Conservation (phyloP, 2,888 invertebrate species). For the Leucophenga montana region DNA sequence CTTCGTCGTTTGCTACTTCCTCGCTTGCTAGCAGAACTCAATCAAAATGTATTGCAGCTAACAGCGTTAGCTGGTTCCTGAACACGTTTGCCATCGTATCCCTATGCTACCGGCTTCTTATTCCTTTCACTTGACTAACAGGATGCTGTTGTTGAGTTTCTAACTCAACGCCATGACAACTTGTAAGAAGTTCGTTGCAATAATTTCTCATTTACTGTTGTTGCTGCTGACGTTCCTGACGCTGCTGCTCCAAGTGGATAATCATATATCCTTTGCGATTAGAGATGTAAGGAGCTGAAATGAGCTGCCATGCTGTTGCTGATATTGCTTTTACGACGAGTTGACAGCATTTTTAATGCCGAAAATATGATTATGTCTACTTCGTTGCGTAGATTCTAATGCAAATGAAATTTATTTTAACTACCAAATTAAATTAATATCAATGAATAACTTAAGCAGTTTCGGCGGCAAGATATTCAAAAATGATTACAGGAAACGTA, state of each 20-base stretch:
- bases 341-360: no score
- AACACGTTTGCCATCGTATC: no score
- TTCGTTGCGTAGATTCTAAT: no score
- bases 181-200: constrained; percentile 55
- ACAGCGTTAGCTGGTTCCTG: background rate
- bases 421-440: no score
- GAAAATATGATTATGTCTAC: no score
- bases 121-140: no score
- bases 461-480: no score
- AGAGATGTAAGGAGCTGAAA: background rate
- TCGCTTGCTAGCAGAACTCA: constrained; percentile 52
- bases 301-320: background rate
- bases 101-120: no score
- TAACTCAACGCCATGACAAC: constrained; percentile 51
- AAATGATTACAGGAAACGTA: no score
- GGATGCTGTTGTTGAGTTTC: constrained; percentile 11
- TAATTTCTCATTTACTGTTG: constrained; percentile 56
- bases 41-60: constrained; percentile 64
- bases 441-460: no score
- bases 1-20: no score
- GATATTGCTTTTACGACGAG: background rate
- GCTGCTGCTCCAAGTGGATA: background rate
- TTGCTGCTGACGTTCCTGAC: background rate
- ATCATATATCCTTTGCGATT: constrained; percentile 12
- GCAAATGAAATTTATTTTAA: no score